Percentiles rank a stretch among this genome's conserved stretches.
Conservation (phyloP, 2,888 invertebrate genomes). For the Drosophila engyochracea region DNA sequence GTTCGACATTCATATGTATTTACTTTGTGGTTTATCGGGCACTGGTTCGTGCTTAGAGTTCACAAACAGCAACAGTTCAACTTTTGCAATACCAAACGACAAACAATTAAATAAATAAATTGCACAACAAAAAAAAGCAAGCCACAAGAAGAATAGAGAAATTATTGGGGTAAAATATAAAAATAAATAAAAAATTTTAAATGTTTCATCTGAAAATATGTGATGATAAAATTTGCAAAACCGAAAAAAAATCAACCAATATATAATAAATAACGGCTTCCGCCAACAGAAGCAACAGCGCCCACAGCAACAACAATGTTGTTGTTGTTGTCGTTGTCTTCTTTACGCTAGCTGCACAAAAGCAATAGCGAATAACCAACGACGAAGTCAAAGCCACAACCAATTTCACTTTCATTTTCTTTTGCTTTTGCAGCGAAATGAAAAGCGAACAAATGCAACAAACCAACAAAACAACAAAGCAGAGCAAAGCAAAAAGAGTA, state of each 20-base stretch:
- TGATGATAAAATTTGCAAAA: conserved; percentile 38
- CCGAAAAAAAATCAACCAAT: conserved; percentile 33
- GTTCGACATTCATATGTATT: background rate
- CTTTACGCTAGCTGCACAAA: conserved; percentile 77
- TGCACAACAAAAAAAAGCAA: conserved; percentile 54
- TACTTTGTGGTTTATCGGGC: conserved; percentile 18
- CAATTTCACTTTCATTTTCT: conserved; percentile 82
- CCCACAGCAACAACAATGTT: conserved; percentile 23
- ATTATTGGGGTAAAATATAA: conserved; percentile 29
- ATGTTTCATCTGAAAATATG: conserved; percentile 59
- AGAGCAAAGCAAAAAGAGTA: conserved; percentile 3
- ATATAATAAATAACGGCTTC: conserved; percentile 71
- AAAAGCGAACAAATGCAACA: conserved; percentile 56
- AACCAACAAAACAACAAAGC: conserved; percentile 20
- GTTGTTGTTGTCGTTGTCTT: conserved; percentile 46
- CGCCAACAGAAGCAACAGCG: conserved; percentile 60
- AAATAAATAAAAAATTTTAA: conserved; percentile 31
- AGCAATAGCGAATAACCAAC: conserved; percentile 58
- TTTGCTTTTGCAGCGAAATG: conserved; percentile 63
- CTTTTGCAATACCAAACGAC: conserved; percentile 20
- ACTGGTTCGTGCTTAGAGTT: conserved; percentile 15
- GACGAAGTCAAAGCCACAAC: conserved; percentile 30
- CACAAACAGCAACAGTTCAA: conserved; percentile 31
- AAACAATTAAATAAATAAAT: conserved; percentile 29
- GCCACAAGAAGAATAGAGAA: conserved; percentile 33